A percentile compares a stretch with the other conserved stretches of the same genome.
Evolutionary conservation across 2,797 vertebrate species (phyloP).

Genomic region (Prunella strophiata): DNA sequence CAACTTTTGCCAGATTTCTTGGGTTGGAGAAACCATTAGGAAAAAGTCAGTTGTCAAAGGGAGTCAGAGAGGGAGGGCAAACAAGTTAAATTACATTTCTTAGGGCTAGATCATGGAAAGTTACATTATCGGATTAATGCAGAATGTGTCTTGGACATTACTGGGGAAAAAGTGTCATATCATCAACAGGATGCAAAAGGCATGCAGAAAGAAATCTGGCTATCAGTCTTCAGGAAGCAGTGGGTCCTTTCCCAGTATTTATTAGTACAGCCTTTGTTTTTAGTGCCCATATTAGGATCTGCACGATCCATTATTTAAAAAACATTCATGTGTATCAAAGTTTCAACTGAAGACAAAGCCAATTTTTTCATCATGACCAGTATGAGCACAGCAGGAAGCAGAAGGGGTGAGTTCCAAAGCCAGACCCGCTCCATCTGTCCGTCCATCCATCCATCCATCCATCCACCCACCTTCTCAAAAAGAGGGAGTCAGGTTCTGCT

Average conservation of each 20-base stretch:
- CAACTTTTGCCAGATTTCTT: slow-evolving; percentile 42
- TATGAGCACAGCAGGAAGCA: slow-evolving; percentile 31
- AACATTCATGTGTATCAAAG: background rate
- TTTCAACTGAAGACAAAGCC: slow-evolving; percentile 62
- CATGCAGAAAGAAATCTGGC: slow-evolving; percentile 70
- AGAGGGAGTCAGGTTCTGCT: slow-evolving; percentile 57
- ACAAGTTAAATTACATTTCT: slow-evolving; percentile 36
- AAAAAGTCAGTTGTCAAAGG: slow-evolving; percentile 37
- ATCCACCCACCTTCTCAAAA: slow-evolving; percentile 34
- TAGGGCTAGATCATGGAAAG: slow-evolving; percentile 50
- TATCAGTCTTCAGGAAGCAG: slow-evolving; percentile 58
- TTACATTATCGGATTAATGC: slow-evolving; percentile 56
- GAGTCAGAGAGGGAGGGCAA: background rate
- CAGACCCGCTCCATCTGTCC: background rate
- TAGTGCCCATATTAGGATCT: slow-evolving; percentile 51
- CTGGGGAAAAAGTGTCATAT: slow-evolving; percentile 48
- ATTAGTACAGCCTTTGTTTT: slow-evolving; percentile 60
- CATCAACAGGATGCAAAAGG: slow-evolving; percentile 62
- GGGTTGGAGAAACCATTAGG: slow-evolving; percentile 49
- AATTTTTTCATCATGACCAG: slow-evolving; percentile 25
- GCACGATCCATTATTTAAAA: background rate
- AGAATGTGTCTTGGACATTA: slow-evolving; percentile 58
- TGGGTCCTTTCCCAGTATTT: slow-evolving; percentile 65
- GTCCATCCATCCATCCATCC: background rate
- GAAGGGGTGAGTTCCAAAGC: slow-evolving; percentile 42